phyloP scores from a whole-genome alignment of 1,140 invertebrate genomes.

The Sycobia sp. region DNA sequence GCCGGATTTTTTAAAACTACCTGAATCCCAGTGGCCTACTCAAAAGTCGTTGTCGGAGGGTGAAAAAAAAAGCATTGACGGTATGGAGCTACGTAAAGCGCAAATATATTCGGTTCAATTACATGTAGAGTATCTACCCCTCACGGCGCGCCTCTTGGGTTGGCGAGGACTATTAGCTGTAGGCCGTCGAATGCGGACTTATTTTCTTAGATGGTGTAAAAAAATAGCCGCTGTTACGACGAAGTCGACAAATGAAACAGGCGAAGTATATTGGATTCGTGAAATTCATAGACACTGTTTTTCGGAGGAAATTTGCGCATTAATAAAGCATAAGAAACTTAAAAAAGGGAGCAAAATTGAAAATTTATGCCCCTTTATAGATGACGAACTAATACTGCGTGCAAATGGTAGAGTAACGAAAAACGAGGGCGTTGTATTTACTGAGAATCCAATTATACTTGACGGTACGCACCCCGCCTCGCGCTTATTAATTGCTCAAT shows the following conservation, averaged over 20 bases:
- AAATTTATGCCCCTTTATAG: not conserved
- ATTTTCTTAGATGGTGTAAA: not conserved
- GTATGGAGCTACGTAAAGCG: not conserved
- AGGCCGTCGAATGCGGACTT: not conserved
- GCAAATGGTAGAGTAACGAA: not conserved
- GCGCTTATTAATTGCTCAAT: slow-evolving; percentile 7
- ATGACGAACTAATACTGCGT: not conserved
- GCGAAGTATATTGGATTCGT: not conserved
- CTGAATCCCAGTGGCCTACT: not conserved
- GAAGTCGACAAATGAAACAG: not conserved
- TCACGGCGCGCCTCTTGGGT: not conserved
- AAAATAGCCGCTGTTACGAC: not conserved
- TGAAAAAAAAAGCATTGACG: not conserved
- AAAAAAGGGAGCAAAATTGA: not conserved
- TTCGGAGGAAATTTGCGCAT: not conserved
- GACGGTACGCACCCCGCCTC: not conserved
- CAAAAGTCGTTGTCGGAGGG: not conserved
- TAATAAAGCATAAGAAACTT: not conserved
- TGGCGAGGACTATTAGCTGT: not conserved
- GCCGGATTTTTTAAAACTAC: not conserved
- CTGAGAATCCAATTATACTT: not conserved
- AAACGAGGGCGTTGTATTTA: not conserved
- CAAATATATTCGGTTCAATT: not conserved
- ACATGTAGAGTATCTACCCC: not conserved
- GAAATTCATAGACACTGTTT: not conserved